These are phyloP conservation scores for Parelbella ahira DNA, from an alignment of 2,888 invertebrate species.

Conservation along the genomic window DNA sequence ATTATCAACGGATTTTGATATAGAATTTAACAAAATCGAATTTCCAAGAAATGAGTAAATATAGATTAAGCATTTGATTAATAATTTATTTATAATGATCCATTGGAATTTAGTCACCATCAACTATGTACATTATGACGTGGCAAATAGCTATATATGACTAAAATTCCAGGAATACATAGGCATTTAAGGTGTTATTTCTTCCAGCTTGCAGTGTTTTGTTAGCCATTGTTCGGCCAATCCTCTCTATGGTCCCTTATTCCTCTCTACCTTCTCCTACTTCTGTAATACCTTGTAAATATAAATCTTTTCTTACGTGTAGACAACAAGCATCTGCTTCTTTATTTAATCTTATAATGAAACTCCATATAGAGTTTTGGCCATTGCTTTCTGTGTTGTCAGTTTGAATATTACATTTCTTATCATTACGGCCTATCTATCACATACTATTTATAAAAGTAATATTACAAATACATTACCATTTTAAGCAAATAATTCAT, in stretches of 20 bases:
- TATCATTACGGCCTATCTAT: too few relatives aligned
- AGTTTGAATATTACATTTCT: too few relatives aligned
- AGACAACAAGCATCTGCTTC: conserved; percentile 19
- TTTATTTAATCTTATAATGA: conserved; percentile 2
- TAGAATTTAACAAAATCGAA: conserved; percentile 6
- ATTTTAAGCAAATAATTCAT: neutral
- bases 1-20: conserved; percentile 9
- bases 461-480: too few relatives aligned
- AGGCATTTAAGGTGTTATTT: conserved; percentile 53
- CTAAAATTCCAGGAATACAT: too few relatives aligned
- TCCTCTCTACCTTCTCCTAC: conserved; percentile 38
- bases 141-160: too few relatives aligned
- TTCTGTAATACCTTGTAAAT: neutral
- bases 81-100: neutral
- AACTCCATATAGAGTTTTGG: conserved; percentile 72
- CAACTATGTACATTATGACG: neutral
- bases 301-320: conserved; percentile 6
- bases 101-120: neutral
- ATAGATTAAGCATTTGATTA: neutral
- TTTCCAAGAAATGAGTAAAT: conserved; percentile 5
- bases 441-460: too few relatives aligned
- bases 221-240: conserved; percentile 68
- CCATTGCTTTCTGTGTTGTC: conserved; percentile 58
- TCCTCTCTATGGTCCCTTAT: conserved; percentile 69
- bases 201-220: conserved; percentile 43